Percentiles rank a stretch among this genome's conserved stretches.
Conservation (phyloP, 1,140 invertebrate genomes). For the Panulirus ornatus region DNA sequence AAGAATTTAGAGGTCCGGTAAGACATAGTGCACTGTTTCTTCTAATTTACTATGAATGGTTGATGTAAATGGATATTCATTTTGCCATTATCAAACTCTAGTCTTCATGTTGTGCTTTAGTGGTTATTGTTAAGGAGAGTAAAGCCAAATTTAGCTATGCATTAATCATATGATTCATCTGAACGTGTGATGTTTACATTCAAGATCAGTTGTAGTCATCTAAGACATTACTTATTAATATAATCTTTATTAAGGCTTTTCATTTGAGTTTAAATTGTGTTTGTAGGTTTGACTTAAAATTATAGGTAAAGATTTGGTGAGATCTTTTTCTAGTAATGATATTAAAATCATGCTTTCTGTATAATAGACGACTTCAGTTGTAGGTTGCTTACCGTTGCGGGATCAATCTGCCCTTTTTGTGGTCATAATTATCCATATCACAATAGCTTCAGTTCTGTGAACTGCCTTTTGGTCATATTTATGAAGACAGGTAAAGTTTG, state of each 20-base stretch:
- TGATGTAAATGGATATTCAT: not conserved
- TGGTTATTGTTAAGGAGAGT: not conserved
- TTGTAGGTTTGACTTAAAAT: not conserved
- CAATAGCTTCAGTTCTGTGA: no score
- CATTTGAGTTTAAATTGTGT: not conserved
- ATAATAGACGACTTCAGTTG: no score
- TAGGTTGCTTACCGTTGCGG: no score
- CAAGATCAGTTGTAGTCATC: not conserved
- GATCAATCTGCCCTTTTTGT: no score
- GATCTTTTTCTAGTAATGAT: no score
- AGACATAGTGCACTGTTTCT: not conserved
- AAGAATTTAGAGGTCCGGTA: not conserved
- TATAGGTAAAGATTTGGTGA: not conserved
- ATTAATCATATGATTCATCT: not conserved
- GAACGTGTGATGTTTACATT: not conserved
- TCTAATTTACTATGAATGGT: not conserved
- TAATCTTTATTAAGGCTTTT: not conserved
- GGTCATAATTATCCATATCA: no score
- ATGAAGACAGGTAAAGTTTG: no score
- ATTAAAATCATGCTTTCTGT: no score
- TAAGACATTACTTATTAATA: not conserved
- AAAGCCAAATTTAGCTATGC: not conserved
- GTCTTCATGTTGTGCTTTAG: conserved; percentile 1
- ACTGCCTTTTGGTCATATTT: no score
- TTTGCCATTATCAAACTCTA: not conserved